phyloP scores from a whole-genome alignment of 2,113 vertebrate species.

The Mustelus asterias region DNA sequence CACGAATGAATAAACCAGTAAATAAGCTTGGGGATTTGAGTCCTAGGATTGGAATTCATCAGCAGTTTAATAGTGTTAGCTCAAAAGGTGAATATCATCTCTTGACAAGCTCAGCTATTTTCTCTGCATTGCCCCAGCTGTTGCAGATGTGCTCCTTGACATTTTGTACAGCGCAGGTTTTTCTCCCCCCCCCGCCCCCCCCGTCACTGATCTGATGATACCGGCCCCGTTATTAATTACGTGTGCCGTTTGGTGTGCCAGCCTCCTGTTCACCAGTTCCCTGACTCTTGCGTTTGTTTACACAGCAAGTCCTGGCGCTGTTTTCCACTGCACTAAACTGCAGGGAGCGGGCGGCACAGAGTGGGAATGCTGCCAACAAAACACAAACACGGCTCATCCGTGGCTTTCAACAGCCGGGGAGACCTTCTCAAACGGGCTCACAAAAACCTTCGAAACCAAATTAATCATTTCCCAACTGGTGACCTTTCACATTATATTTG shows the following conservation, averaged over 20 bases:
- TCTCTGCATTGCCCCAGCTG: too few relatives aligned
- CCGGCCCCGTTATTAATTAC: neutral
- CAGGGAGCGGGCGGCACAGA: neutral
- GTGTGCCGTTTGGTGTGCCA: neutral
- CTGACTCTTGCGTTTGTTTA: neutral
- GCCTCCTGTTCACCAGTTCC: neutral
- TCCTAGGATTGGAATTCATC: neutral
- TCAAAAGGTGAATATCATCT: neutral
- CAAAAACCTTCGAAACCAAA: neutral
- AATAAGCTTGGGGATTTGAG: neutral
- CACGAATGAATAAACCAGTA: too few relatives aligned
- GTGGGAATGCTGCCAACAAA: neutral
- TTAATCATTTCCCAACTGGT: neutral
- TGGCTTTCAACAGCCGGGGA: too few relatives aligned
- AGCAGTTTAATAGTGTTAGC: neutral
- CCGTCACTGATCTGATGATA: neutral
- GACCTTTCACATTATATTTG: neutral
- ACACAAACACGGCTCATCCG: too few relatives aligned
- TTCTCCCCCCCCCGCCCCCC: too few relatives aligned
- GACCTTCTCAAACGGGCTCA: too few relatives aligned
- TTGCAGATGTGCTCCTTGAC: too few relatives aligned
- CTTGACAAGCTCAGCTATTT: neutral
- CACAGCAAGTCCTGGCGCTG: neutral
- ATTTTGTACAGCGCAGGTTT: too few relatives aligned
- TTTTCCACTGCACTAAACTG: constrained; percentile 21